Percentiles rank a stretch among this genome's conserved stretches.
phyloP scores from a whole-genome alignment of 2,113 vertebrate genomes.

The Sapayoa aenigma region DNA sequence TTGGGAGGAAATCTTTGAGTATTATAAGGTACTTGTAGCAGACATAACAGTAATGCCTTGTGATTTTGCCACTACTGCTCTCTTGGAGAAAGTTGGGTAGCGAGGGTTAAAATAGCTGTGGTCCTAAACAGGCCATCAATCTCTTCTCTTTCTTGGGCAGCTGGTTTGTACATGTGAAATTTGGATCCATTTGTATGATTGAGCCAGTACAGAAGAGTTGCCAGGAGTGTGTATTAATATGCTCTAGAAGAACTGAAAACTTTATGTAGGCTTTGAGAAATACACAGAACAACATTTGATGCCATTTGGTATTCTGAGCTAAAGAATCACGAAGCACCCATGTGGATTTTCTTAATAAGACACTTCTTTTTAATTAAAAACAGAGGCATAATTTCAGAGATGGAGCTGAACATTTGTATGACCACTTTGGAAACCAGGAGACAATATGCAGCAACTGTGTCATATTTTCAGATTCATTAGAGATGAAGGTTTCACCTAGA shows the following conservation, averaged over 20 bases:
- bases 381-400: neutral
- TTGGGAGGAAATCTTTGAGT: neutral
- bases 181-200: neutral
- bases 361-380: neutral
- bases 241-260: neutral
- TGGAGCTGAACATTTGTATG: neutral
- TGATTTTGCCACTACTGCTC: neutral
- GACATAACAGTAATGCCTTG: rapidly evolving
- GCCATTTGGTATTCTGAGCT: slow-evolving; percentile 19
- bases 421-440: neutral
- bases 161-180: neutral
- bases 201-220: neutral
- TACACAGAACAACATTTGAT: neutral
- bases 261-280: slow-evolving; percentile 10
- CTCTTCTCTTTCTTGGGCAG: neutral
- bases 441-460: neutral
- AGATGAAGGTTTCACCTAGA: neutral
- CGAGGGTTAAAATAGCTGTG: neutral
- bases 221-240: neutral
- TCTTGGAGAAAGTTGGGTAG: neutral
- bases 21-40: neutral
- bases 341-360: neutral
- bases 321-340: neutral
- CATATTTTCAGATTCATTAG: neutral
- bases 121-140: neutral